These are phyloP conservation scores for Desmodus rotundus DNA, from an alignment of 2,113 vertebrate genomes.

Conservation along the genomic window DNA sequence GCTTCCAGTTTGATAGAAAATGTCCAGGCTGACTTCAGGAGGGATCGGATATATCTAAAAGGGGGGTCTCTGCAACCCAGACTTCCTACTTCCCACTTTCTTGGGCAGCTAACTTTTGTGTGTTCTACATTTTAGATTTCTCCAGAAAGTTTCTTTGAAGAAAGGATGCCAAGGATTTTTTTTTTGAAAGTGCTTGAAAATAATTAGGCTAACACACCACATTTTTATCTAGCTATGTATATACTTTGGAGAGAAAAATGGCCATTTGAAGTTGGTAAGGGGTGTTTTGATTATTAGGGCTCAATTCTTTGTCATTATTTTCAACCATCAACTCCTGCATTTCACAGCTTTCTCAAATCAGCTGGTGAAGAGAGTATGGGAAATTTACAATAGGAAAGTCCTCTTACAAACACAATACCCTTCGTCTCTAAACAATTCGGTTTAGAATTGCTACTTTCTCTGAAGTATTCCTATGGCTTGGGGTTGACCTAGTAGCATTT, in stretches of 20 bases:
- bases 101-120: background rate
- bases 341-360: background rate
- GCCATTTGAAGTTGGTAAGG: background rate
- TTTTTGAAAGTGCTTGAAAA: background rate
- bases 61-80: background rate
- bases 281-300: background rate
- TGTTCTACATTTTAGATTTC: background rate
- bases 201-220: background rate
- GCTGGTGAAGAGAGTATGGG: background rate
- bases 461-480: background rate
- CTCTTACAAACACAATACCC: background rate
- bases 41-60: background rate
- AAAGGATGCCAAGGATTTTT: background rate
- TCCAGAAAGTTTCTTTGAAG: background rate
- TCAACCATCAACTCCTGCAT: background rate
- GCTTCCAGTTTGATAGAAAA: background rate
- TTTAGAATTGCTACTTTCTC: background rate
- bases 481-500: background rate
- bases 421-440: background rate
- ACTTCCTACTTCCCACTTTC: background rate
- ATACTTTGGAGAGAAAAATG: background rate
- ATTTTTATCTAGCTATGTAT: background rate
- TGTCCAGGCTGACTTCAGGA: background rate
- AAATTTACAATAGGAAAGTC: background rate
- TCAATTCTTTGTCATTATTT: background rate